These are phyloP conservation scores for Hippocampus comes DNA, from an alignment of 2,113 vertebrate species.

Conservation along the genomic window DNA sequence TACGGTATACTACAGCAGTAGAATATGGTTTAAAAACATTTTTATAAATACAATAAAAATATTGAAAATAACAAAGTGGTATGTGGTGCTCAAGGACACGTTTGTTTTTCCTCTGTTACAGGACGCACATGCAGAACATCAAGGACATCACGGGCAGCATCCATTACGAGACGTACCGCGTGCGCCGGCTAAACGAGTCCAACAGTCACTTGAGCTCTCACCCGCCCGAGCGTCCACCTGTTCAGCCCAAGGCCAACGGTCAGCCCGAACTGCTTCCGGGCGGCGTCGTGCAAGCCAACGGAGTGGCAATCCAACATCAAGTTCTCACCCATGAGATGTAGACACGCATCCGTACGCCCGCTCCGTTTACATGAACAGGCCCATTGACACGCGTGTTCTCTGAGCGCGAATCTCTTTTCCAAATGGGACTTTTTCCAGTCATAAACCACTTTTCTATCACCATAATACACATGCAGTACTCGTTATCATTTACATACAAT, in stretches of 20 bases:
- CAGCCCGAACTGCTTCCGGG: constrained; percentile 69
- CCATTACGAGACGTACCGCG: constrained; percentile 95
- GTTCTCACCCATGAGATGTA: constrained; percentile 87
- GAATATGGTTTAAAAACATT: too few species aligned
- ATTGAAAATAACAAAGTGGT: too few species aligned
- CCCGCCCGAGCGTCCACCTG: constrained; percentile 59
- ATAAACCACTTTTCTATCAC: constrained; percentile 16
- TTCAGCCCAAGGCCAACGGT: constrained; percentile 53
- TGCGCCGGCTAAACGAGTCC: constrained; percentile 89
- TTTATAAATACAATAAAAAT: too few species aligned
- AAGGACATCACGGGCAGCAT: constrained; percentile 97
- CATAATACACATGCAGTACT: neutral
- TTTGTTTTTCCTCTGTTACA: constrained; percentile 44
- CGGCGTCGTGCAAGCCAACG: constrained; percentile 71
- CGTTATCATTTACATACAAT: too few species aligned
- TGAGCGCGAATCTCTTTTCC: constrained; percentile 30
- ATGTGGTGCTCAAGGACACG: too few species aligned
- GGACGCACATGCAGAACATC: constrained; percentile 99
- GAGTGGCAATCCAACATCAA: constrained; percentile 75
- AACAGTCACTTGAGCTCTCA: constrained; percentile 45
- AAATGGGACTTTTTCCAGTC: constrained; percentile 16
- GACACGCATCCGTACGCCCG: constrained; percentile 34
- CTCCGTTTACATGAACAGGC: constrained; percentile 39
- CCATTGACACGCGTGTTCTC: constrained; percentile 10
- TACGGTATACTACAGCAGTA: too few species aligned